Evolutionary conservation across 2,113 vertebrate genomes (phyloP), one percentile per base, ranked within the genome.

Genomic region (Nibea albiflora): DNA sequence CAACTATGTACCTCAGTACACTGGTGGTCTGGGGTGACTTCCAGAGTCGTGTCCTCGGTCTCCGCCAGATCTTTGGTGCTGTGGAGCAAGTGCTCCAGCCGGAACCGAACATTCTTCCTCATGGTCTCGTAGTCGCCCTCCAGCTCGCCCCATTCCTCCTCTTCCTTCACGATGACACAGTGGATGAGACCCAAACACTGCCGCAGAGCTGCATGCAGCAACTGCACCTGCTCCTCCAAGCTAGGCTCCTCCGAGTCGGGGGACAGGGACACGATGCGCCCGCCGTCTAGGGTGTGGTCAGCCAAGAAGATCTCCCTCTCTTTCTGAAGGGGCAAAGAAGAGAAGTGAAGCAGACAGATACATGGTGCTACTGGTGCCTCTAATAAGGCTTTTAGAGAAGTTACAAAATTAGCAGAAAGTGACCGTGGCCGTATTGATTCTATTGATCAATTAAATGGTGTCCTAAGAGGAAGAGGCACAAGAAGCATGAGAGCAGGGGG

Each of bases 161-260:
- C 91, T 78, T 95, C 95, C 62, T 88, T 90, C 52, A 26, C 31
- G 63, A 95, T 94, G 78, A 95, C 61, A 79, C 78, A 85, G 88
- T 95, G 92, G 54, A 96, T 88, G 64, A 95, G 91, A 9, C 93
- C 92, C 54, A 94, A 82, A 42, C 95, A 95, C 64, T 93, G 89
- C 4, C 91, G 90, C 83, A 96, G 83, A 20, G 95, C 95, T 0
- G 89, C 76, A 57, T 94, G 94, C 76, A 94, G 84, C 44, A 84
- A 53, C 70, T 86, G 88, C 80, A 94, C 94, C 88, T 83, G 91
- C 86, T 93, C 88, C 15, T 78, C 90, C 0, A 84, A 4, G 81
- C 90, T 90, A 9, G 81, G 77, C 26, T 81, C 84, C 46, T 91
- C 85, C 0, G 77, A 42, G 31, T 85, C 90, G 6, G 80, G 71